Evolutionary conservation across 2,888 invertebrate species (phyloP).

Genomic region (Cheilosia urbana): DNA sequence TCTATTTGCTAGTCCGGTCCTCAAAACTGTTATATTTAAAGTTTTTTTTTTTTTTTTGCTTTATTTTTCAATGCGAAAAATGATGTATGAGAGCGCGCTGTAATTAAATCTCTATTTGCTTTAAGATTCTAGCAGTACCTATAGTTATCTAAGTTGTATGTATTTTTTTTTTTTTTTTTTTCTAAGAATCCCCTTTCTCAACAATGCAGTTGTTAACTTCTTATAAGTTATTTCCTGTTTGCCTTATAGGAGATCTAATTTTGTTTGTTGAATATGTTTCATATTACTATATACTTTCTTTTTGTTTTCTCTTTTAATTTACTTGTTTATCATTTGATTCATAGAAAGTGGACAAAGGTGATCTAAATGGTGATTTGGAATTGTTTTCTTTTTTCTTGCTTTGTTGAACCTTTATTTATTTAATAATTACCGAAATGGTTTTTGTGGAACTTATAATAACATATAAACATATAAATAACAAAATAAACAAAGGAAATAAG

Average conservation of each 20-base stretch:
- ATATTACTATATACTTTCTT: slow-evolving; percentile 14
- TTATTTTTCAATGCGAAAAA: slow-evolving; percentile 38
- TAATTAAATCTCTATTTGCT: slow-evolving; percentile 45
- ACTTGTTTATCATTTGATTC: slow-evolving; percentile 29
- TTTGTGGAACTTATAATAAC: slow-evolving; percentile 1
- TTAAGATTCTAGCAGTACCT: slow-evolving; percentile 41
- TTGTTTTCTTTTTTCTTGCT: slow-evolving; percentile 30
- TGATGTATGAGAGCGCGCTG: slow-evolving; percentile 46
- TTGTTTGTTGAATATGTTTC: slow-evolving; percentile 51
- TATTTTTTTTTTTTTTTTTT: slow-evolving; percentile 29
- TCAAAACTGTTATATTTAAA: slow-evolving; percentile 5
- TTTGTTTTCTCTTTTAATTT: too few species aligned
- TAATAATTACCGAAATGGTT: slow-evolving; percentile 17
- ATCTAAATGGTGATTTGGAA: slow-evolving; percentile 62
- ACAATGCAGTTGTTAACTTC: slow-evolving; percentile 28
- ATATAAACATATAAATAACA: neutral
- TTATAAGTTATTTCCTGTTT: slow-evolving; percentile 30
- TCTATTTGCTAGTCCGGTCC: slow-evolving; percentile 17
- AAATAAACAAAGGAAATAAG: slow-evolving; percentile 8
- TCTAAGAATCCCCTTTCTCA: slow-evolving; percentile 40
- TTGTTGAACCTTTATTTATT: slow-evolving; percentile 47
- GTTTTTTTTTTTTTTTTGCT: neutral
- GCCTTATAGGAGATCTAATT: slow-evolving; percentile 46
- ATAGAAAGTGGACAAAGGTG: slow-evolving; percentile 61
- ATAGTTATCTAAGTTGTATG: slow-evolving; percentile 34